Conservation (phyloP, 1,140 invertebrate genomes). For the Orchestia grillus region DNA sequence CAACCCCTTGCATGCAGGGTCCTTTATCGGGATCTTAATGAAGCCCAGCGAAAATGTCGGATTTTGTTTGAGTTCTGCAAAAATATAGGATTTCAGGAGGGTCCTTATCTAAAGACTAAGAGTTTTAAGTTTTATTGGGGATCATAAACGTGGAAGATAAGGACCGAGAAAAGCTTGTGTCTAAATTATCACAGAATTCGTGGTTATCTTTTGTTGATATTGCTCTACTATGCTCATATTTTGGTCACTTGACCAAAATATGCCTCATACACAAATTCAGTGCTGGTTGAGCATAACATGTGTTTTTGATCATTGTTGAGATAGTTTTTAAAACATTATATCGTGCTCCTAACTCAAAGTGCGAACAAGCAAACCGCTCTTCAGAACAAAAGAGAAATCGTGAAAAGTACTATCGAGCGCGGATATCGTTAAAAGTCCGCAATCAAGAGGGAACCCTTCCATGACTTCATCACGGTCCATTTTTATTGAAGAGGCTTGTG, state of each 20-base stretch:
- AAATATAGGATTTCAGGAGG: background rate
- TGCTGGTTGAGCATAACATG: background rate
- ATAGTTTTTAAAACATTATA: background rate
- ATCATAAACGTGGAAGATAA: background rate
- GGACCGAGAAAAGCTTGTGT: background rate
- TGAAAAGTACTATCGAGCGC: background rate
- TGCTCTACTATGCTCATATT: background rate
- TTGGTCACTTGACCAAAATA: background rate
- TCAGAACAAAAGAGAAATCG: background rate
- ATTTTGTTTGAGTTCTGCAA: background rate
- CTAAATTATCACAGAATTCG: background rate
- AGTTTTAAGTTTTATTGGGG: background rate
- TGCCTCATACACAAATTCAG: background rate
- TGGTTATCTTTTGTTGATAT: background rate
- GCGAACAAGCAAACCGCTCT: background rate
- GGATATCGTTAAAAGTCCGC: background rate
- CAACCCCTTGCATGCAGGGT: background rate
- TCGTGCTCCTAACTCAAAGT: background rate
- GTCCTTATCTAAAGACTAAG: background rate
- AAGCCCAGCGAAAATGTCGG: background rate
- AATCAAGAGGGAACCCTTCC: background rate
- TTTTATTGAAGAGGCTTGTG: background rate
- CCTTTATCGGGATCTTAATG: conserved; percentile 24
- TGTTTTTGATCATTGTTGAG: background rate
- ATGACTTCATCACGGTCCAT: background rate